Conservation (phyloP, 2,888 invertebrate species). For the Serrognathus titanus region DNA sequence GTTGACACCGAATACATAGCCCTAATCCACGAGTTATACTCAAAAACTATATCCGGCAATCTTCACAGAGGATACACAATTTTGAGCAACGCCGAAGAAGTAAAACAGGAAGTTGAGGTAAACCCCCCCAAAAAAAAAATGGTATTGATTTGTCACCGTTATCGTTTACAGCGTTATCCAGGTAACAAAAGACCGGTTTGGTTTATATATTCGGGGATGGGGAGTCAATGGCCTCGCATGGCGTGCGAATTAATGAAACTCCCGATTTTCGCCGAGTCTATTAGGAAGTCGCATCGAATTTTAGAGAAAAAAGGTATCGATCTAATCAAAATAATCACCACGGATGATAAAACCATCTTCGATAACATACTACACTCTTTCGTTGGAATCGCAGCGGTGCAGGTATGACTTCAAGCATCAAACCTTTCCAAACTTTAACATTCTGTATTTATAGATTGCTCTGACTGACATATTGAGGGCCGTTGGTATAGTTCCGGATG, state of each 20-base stretch:
- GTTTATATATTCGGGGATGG: constrained; percentile 75
- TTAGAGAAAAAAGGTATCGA: constrained; percentile 61
- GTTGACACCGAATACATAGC: constrained; percentile 53
- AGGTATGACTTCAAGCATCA: constrained; percentile 42
- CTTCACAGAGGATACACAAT: constrained; percentile 63
- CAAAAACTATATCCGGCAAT: constrained; percentile 55
- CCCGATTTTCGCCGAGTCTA: constrained; percentile 63
- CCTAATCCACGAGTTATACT: constrained; percentile 51
- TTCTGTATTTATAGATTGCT: constrained; percentile 35
- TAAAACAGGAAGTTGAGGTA: constrained; percentile 42
- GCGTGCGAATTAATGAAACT: constrained; percentile 63
- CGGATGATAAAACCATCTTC: constrained; percentile 55
- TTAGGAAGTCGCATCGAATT: constrained; percentile 56
- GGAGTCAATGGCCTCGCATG: constrained; percentile 71
- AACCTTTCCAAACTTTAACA: neutral
- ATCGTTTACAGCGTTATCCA: constrained; percentile 38
- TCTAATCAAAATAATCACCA: constrained; percentile 59
- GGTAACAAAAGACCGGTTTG: constrained; percentile 55
- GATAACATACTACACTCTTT: constrained; percentile 68
- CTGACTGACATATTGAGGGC: constrained; percentile 57
- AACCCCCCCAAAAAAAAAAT: neutral
- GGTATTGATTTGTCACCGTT: neutral
- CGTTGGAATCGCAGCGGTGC: constrained; percentile 69
- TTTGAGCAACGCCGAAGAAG: constrained; percentile 36
- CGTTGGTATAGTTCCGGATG: constrained; percentile 64